Base-by-base conservation (phyloP, 2,888 invertebrate genomes). In the Synanthedon tipuliformis region DNA sequence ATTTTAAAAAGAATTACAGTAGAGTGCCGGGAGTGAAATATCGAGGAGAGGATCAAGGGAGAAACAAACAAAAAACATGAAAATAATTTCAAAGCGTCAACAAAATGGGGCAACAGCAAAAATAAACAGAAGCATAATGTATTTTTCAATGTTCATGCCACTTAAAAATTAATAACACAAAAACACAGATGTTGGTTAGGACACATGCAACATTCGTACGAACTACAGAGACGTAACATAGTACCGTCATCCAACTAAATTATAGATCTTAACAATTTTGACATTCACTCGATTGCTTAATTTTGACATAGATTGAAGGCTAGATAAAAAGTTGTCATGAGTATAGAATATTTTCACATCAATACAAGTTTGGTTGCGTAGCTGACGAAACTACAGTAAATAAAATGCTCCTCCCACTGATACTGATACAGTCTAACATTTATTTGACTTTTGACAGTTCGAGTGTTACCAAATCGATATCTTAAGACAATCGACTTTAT, bases 1-100 rank as follows among this genome's bases (percentile, higher is more conserved):
- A 34, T 23, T n/a, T 15, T 10, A 11, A 56, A 54, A 41, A 48
- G 52, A 27, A 54, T 54, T 41, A 34, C 18, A 40, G 11, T 34
- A 51, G 53, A 49, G 51, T 56, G 53, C 40, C 54, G 52, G 56
- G 52, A 52, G n/a, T 50, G 10, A 34, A 12, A 18, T 40, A 53
- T 58, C 41, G 15, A 53, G 65, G 63, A 15, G 41, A 59, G 62
- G 63, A 10, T 65, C 59, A n/a, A n/a, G 58, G 56, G 69, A 61
- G 68, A 69, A 65, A 70, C 73, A 75, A 72, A 66, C 65, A 72
- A 75, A 77, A 23, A 71, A 71, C 68, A 76, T 69, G 74, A 75
- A 34, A 71, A 76, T 75, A 71, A 76, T 75, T 76, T 83, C 78
- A 83, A 86, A 87, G 85, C 85, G 79, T 84, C 81, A 77, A 75